Evolutionary conservation across 1,140 invertebrate species (phyloP), one percentile per base, ranked within the genome.

Genomic region (Drosophila simulans): DNA sequence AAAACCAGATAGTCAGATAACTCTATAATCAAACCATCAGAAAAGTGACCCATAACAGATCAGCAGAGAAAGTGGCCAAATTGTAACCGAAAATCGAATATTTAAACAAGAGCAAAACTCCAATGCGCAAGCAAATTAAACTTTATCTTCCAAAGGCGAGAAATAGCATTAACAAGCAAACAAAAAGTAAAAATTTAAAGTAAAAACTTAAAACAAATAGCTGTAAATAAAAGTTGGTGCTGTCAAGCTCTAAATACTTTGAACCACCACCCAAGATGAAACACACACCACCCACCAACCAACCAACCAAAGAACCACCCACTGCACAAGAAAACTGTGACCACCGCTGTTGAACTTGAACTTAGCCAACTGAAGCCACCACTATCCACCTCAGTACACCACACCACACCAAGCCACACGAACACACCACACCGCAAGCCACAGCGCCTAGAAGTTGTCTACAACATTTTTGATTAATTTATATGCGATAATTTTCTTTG

Each of bases 341-440:
- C 83, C 83, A 88, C 83, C 83, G 83, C 80, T 83, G 70, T 64
- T 76, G 43, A 80, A 70, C 64, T 83, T 64, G 49, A 78, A 71
- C 45, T 52, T 83, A 75, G 60, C 46, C 35, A 56, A 76, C 73
- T 69, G 31, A 78, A 63, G 51, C 58, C 59, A 73, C 72, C 35
- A 65, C 56, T 62, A 52, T 52, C 20, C 31, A 65, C 55, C 49
- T 35, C 10, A 27, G 46, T 22, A 55, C n/a, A 53, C 13, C 42
- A 22, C 51, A 37, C 71, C 12, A 77, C 45, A 65, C 34, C 37
- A 59, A 65, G 13, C 58, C 15, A 58, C 27, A 55, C 11, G 13
- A 11, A 53, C 5, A 39, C 35, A 63, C 68, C 66, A 63, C 25
- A 31, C 25, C n/a, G 43, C 49, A 69, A 70, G 10, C 39, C 46